A percentile compares a stretch with the other conserved stretches of the same genome.
Conservation (phyloP, 1,140 invertebrate species). For the Stenopsyche tienmushanensis region DNA sequence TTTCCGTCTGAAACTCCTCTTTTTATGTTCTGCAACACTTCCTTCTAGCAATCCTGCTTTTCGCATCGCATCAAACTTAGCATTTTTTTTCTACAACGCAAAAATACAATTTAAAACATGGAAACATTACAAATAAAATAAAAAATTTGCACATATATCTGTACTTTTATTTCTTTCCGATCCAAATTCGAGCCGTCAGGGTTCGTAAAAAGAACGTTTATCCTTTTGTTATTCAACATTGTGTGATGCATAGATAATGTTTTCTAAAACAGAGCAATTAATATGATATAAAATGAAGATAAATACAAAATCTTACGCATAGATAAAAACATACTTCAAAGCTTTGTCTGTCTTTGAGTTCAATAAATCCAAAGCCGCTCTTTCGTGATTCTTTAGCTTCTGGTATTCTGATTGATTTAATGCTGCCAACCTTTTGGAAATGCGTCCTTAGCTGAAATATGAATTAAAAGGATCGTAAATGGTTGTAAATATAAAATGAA, state of each 20-base stretch:
- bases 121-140: neutral
- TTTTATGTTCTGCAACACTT: conserved; percentile 46
- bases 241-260: conserved; percentile 53
- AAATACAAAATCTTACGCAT: neutral
- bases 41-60: conserved; percentile 50
- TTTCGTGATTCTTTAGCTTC: conserved; percentile 45
- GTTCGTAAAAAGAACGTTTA: conserved; percentile 53
- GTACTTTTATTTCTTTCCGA: conserved; percentile 44
- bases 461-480: neutral
- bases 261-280: conserved; percentile 50
- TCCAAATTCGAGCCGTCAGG: conserved; percentile 46
- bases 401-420: conserved; percentile 51
- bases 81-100: conserved; percentile 50
- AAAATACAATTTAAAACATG: neutral
- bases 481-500: neutral
- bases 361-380: conserved; percentile 54
- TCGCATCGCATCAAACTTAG: conserved; percentile 52
- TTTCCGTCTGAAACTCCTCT: conserved; percentile 46
- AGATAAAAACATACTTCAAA: conserved; percentile 46
- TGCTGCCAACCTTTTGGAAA: conserved; percentile 51
- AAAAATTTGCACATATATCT: neutral
- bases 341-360: conserved; percentile 47
- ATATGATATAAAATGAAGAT: conserved; percentile 1
- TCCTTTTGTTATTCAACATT: conserved; percentile 48
- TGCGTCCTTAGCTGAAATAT: conserved; percentile 51